A percentile compares a stretch with the other conserved stretches of the same genome.
These are phyloP conservation scores for Protodeltote pygarga DNA, from an alignment of 2,888 invertebrate genomes.

Conservation along the genomic window DNA sequence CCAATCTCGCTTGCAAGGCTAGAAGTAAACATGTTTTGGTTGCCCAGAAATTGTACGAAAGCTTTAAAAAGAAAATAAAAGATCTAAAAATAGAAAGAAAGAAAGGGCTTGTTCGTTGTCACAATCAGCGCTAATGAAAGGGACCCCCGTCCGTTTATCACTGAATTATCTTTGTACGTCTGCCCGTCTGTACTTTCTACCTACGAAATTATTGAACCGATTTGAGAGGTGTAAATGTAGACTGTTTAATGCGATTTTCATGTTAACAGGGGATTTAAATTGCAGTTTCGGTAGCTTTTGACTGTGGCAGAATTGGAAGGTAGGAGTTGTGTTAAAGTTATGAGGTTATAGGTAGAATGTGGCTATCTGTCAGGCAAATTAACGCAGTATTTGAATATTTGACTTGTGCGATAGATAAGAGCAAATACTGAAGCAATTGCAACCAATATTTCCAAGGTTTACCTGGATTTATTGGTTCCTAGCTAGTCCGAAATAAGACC, in stretches of 20 bases:
- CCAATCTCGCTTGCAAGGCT: conserved; percentile 32
- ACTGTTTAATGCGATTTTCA: conserved; percentile 33
- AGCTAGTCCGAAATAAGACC: too few species aligned
- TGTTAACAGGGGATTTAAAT: conserved; percentile 27
- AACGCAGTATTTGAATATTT: too few species aligned
- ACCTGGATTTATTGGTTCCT: too few species aligned
- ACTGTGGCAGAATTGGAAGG: neutral
- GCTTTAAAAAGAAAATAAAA: conserved; percentile 10
- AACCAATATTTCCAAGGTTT: too few species aligned
- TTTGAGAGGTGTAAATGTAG: conserved; percentile 29
- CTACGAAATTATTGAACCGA: conserved; percentile 40
- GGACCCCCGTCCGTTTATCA: conserved; percentile 57
- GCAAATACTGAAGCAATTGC: too few species aligned
- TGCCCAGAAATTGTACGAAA: conserved; percentile 16
- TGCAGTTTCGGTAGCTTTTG: conserved; percentile 16
- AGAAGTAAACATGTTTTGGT: conserved; percentile 47
- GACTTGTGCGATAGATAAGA: too few species aligned
- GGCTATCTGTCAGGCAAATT: too few species aligned
- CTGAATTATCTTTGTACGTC: conserved; percentile 56
- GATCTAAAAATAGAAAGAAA: conserved; percentile 18
- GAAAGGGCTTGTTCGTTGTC: conserved; percentile 22
- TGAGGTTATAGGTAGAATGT: too few species aligned
- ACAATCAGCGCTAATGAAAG: conserved; percentile 74
- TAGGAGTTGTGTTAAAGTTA: too few species aligned
- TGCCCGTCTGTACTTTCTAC: conserved; percentile 29